Evolutionary conservation across 2,888 invertebrate genomes (phyloP), one percentile per base, ranked within the genome.

Genomic region (Nasonia oneida): DNA sequence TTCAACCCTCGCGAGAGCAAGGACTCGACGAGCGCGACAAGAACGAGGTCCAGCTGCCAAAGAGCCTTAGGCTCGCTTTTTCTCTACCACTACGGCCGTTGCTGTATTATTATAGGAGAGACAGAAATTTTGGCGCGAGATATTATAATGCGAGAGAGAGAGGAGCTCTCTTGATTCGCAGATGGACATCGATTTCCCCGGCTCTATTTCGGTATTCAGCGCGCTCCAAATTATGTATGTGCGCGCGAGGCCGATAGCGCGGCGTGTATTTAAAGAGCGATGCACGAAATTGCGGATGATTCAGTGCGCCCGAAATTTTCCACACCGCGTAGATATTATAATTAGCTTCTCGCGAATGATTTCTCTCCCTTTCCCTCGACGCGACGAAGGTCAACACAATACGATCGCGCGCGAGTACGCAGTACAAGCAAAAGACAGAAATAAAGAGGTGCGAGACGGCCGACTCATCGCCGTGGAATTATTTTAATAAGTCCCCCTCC

Each of bases 31-130:
- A 73, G 70, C 74, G 89, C 89, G 90, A 90, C 89, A 90, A 89
- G 90, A 90, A 91, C 89, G 90, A 83, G 90, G 90, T 91, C 91
- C 91, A 90, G 91, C 91, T 91, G 91, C 91, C 90, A 91, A 91
- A 90, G 76, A 79, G 71, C n/a, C 15, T 42, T 67, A 15, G 29
- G 39, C 84, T 74, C 15, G 71, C 73, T 73, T 73, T 84, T 74
- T 84, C 71, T 33, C 10, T 29, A 29, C 29, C 29, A 29, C 29
- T 29, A 1, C 29, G 29, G 29, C 29, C 29, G 29, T 29, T 29
- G 29, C 29, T 29, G 1, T 29, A 29, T 29, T 29, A 29, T 29
- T 29, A 12, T 12, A 10, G 10, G 42, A 18, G 39, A 23, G 18
- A 23, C 29, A n/a, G 39, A 10, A 73, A 12, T 73, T 73, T 47